phyloP scores from a whole-genome alignment of 1,140 invertebrate species.

The Eueides isabella region DNA sequence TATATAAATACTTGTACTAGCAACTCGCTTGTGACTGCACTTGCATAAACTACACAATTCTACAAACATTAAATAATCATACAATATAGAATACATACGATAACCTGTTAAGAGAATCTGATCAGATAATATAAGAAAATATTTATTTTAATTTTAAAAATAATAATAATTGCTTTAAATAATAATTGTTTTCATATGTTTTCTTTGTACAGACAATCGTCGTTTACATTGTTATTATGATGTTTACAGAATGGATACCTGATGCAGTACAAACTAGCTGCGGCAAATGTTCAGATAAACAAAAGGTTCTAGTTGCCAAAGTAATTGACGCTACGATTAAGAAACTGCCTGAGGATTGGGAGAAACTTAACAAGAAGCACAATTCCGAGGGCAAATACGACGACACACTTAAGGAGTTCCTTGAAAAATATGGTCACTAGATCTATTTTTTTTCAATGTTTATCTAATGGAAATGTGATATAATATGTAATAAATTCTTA shows the following conservation, averaged over 20 bases:
- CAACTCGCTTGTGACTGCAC: too few species aligned
- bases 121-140: too few species aligned
- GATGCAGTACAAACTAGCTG: slow-evolving; percentile 21
- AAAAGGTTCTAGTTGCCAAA: slow-evolving; percentile 28
- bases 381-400: slow-evolving; percentile 32
- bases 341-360: slow-evolving; percentile 32
- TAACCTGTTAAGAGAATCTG: too few species aligned
- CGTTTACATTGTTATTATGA: too few species aligned
- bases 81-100: too few species aligned
- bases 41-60: too few species aligned
- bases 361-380: slow-evolving; percentile 23
- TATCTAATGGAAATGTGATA: neutral
- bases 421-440: slow-evolving; percentile 16
- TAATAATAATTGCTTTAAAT: too few species aligned
- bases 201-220: too few species aligned
- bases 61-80: too few species aligned
- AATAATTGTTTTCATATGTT: too few species aligned
- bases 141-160: too few species aligned
- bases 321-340: slow-evolving; percentile 28
- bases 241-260: slow-evolving; percentile 25
- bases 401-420: slow-evolving; percentile 13
- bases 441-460: neutral
- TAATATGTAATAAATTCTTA: neutral
- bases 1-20: too few species aligned
- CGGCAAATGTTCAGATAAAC: slow-evolving; percentile 33